Base-by-base conservation (phyloP, 2,888 invertebrate genomes). In the Epistrophella euchroma region DNA sequence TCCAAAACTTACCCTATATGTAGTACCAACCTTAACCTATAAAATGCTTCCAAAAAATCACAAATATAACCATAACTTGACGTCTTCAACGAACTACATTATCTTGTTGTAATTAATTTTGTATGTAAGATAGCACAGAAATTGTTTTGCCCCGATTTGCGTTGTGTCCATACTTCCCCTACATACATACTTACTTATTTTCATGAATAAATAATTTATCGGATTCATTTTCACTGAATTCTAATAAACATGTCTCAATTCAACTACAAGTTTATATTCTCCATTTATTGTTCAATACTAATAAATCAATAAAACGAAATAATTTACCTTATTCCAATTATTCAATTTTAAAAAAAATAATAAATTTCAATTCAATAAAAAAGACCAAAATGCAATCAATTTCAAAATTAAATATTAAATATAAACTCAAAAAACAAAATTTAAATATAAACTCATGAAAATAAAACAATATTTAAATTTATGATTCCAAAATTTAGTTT, bases 251-350 rank as follows among this genome's bases (percentile, higher is more conserved):
- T 32, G 3, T 6, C 3, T 6, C 13, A 4, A 5, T 40, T 13
- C 15, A 40, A 13, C 15, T 40, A 5, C 4, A 40, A 40, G 15
- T 40, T 40, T 40, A 15, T 2, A 6, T 4, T 40, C 40, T 15
- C 4, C 15, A 0, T 4, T 40, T 0, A 40, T n/a, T n/a, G 47
- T 32, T n/a, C 35, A 56, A 56, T 56, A 19, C 17, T 1, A 55
- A n/a, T 28, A 10, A n/a, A 55, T 28, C 1, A 32, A 55, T 28
- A 32, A 17, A 32, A 32, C 9, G 1, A 28, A 10, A n/a, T 1
- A 28, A 55, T 55, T 55, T n/a, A 55, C 50, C 13, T 50, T 7
- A 52, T 52, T 55, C 4, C 28, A 55, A n/a, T 55, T 28, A 28
- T 50, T 47, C 5, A 47, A 50, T 50, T 22, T 13, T 5, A 47